Percentiles rank a stretch among this genome's conserved stretches.
phyloP scores from a whole-genome alignment of 2,113 vertebrate genomes.

The Peromyscus californicus region DNA sequence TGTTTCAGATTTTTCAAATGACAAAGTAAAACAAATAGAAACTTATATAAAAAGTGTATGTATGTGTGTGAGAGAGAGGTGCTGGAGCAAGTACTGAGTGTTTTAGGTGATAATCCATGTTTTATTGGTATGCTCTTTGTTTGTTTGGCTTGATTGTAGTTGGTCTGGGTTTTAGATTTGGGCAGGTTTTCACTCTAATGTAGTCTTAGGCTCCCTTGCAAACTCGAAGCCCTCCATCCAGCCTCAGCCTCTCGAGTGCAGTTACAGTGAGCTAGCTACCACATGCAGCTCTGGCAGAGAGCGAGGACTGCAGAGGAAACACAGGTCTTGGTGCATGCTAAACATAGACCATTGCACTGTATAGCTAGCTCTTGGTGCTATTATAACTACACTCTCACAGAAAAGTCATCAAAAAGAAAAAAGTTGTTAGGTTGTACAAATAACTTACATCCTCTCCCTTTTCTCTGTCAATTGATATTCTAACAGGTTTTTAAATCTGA shows the following conservation, averaged over 20 bases:
- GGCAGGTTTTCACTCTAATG: not conserved
- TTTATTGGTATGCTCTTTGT: not conserved
- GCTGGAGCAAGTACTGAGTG: not conserved
- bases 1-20: slow-evolving; percentile 33
- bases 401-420: slow-evolving; percentile 42
- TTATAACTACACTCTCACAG: slow-evolving; percentile 34
- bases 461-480: slow-evolving; percentile 80
- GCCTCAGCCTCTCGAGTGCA: not conserved
- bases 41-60: not conserved
- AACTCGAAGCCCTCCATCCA: not conserved
- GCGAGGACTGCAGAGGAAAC: not conserved
- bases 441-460: slow-evolving; percentile 60
- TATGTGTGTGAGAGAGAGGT: slow-evolving; percentile 8
- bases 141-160: not conserved
- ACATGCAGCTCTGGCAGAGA: not conserved
- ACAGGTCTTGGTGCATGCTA: not conserved
- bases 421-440: not conserved
- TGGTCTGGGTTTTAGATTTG: not conserved
- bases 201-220: not conserved
- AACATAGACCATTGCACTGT: not conserved
- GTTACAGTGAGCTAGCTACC: too few species aligned
- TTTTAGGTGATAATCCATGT: not conserved
- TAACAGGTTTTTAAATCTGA: slow-evolving; percentile 97
- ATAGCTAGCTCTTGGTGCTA: not conserved
- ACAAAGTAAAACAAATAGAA: slow-evolving; percentile 26